Conservation (phyloP, 2,113 vertebrate genomes). For the Coturnix japonica region DNA sequence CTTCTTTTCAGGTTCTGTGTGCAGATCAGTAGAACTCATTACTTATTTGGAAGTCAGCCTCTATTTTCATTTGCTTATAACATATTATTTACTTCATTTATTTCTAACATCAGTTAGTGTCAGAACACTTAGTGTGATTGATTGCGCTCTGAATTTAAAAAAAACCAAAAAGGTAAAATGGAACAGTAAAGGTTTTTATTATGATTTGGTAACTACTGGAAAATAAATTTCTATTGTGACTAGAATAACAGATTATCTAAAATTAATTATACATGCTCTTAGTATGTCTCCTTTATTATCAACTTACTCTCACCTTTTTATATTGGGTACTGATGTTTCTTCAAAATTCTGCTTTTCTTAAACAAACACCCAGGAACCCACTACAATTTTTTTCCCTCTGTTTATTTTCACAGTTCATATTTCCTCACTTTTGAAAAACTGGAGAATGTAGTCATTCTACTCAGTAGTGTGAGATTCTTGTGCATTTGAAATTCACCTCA, state of each 20-base stretch:
- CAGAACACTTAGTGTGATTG: neutral
- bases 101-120: neutral
- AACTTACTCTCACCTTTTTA: neutral
- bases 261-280: neutral
- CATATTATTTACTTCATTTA: neutral
- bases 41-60: neutral
- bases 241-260: neutral
- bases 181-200: neutral
- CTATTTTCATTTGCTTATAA: neutral
- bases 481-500: neutral
- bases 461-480: neutral
- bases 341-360: neutral
- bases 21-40: neutral
- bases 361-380: neutral
- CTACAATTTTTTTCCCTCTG: neutral
- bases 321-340: neutral
- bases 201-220: neutral
- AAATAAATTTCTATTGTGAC: neutral
- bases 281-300: neutral
- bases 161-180: neutral
- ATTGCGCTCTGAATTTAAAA: neutral
- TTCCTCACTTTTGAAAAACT: neutral
- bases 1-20: neutral
- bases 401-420: neutral
- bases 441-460: neutral